phyloP scores from a whole-genome alignment of 2,888 invertebrate species.

The Eupithecia inturbata region DNA sequence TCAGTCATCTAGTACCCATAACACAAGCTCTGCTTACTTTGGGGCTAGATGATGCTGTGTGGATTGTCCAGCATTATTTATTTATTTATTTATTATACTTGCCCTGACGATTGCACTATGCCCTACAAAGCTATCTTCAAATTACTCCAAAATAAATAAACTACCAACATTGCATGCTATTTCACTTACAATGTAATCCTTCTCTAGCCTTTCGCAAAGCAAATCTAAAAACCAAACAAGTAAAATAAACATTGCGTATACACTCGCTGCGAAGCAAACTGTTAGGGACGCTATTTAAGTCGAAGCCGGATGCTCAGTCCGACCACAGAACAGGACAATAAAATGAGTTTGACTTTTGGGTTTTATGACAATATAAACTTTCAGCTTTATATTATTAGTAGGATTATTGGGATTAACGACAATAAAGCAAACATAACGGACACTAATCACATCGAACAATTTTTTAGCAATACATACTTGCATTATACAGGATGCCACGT shows the following conservation, averaged over 20 bases:
- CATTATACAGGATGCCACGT: too few species aligned
- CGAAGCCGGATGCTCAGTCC: neutral
- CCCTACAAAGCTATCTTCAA: neutral
- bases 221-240: slow-evolving; percentile 31
- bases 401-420: neutral
- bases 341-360: neutral
- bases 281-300: neutral
- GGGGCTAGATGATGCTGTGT: too few species aligned
- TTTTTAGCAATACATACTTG: too few species aligned
- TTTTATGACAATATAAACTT: neutral
- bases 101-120: neutral
- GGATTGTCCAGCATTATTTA: too few species aligned
- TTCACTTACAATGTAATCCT: slow-evolving; percentile 15
- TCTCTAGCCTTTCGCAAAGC: slow-evolving; percentile 25
- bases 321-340: neutral
- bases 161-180: slow-evolving; percentile 10
- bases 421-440: neutral
- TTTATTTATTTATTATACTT: too few species aligned
- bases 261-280: slow-evolving; percentile 5
- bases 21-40: too few species aligned
- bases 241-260: slow-evolving; percentile 24
- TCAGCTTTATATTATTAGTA: too few species aligned
- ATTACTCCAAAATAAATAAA: slow-evolving; percentile 3
- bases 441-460: too few species aligned
- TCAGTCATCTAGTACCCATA: too few species aligned